These are phyloP conservation scores for Platichthys flesus DNA, from an alignment of 2,113 vertebrate species.

Conservation along the genomic window DNA sequence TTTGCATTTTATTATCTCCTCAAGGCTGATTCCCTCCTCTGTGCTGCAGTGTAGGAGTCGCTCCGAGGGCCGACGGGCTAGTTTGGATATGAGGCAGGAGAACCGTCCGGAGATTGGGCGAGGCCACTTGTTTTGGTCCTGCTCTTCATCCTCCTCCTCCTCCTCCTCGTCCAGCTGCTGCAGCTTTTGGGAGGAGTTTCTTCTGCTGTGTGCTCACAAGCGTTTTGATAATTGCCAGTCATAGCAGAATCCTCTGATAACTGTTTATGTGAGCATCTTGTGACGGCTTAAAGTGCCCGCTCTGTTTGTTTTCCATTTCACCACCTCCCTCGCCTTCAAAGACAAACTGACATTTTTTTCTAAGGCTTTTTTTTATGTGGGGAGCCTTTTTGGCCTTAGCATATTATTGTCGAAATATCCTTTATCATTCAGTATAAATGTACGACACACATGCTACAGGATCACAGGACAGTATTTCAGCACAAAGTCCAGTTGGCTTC, in stretches of 20 bases:
- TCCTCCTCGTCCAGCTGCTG: constrained; percentile 16
- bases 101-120: constrained; percentile 57
- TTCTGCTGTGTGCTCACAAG: constrained; percentile 48
- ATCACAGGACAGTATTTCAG: neutral
- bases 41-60: constrained; percentile 43
- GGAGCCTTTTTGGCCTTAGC: neutral
- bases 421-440: neutral
- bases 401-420: constrained; percentile 10
- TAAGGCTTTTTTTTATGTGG: constrained; percentile 1
- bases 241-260: constrained; percentile 37
- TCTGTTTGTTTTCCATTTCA: constrained; percentile 38
- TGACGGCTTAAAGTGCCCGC: neutral
- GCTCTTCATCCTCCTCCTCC: constrained; percentile 15
- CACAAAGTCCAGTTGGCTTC: constrained; percentile 3
- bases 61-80: constrained; percentile 25
- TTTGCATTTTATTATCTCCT: constrained; percentile 57
- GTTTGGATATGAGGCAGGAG: constrained; percentile 46
- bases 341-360: neutral
- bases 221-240: constrained; percentile 45
- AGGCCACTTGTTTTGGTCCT: constrained; percentile 59
- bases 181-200: constrained; percentile 18
- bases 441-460: neutral
- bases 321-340: constrained; percentile 20
- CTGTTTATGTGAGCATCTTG: constrained; percentile 44
- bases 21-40: constrained; percentile 30